Evolutionary conservation across 2,888 invertebrate genomes (phyloP).

Genomic region (Fragum sueziense): DNA sequence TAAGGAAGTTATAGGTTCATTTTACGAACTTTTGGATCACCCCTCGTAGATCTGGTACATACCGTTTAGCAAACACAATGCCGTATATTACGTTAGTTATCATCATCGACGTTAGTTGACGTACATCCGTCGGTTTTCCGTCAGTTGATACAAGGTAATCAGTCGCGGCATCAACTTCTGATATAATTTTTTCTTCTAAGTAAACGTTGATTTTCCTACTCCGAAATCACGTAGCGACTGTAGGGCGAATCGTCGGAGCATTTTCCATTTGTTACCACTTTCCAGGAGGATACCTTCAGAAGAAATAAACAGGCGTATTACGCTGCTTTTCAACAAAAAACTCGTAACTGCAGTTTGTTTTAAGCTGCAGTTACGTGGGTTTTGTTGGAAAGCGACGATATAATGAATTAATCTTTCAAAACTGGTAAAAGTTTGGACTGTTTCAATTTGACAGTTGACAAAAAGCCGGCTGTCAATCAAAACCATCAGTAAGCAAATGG

Average conservation of each 20-base stretch:
- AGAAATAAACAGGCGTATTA: background rate
- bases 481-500: too few species aligned
- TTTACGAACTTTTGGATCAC: too few species aligned
- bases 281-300: constrained; percentile 32
- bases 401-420: too few species aligned
- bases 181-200: constrained; percentile 59
- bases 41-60: too few species aligned
- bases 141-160: constrained; percentile 31
- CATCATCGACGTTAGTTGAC: constrained; percentile 21
- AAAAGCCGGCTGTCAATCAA: too few species aligned
- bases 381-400: too few species aligned
- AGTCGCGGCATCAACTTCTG: constrained; percentile 50
- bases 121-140: constrained; percentile 16
- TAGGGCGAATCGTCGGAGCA: constrained; percentile 47
- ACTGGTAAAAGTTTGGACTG: too few species aligned
- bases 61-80: constrained; percentile 65
- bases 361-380: too few species aligned
- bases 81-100: constrained; percentile 60
- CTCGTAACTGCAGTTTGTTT: too few species aligned
- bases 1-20: too few species aligned
- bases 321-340: too few species aligned
- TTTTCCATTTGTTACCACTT: constrained; percentile 58
- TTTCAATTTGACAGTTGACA: too few species aligned
- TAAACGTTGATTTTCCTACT: constrained; percentile 52
- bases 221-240: constrained; percentile 57